Conservation (phyloP, 1,140 invertebrate species). For the Orius insidiosus region DNA sequence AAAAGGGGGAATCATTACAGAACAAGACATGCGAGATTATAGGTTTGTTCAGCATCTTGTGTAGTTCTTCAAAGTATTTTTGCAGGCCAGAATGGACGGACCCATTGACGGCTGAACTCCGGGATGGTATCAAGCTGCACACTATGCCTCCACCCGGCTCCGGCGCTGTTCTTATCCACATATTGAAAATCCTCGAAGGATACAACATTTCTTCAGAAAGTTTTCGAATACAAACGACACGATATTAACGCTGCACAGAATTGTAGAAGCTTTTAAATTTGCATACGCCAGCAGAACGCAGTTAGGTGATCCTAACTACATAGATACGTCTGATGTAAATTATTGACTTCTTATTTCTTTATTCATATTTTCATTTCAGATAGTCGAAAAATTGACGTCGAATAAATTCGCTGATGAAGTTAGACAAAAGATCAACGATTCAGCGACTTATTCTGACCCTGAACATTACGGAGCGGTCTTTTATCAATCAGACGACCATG, state of each 20-base stretch:
- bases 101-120: conserved; percentile 36
- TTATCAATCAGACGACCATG: conserved; percentile 45
- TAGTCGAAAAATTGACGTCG: conserved; percentile 35
- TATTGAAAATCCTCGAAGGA: conserved; percentile 63
- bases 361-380: conserved; percentile 26
- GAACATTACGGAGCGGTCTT: conserved; percentile 37
- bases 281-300: conserved; percentile 70
- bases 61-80: conserved; percentile 16
- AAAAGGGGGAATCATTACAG: conserved; percentile 51
- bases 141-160: conserved; percentile 60
- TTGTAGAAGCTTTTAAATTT: conserved; percentile 83
- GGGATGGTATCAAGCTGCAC: conserved; percentile 43
- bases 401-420: conserved; percentile 31
- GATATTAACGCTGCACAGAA: conserved; percentile 62
- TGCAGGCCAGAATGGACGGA: conserved; percentile 46
- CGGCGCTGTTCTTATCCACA: conserved; percentile 59
- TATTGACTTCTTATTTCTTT: background rate
- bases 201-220: conserved; percentile 37
- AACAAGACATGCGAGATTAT: conserved; percentile 56
- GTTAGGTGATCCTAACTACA: conserved; percentile 69
- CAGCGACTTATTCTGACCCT: conserved; percentile 31
- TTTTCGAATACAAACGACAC: conserved; percentile 32
- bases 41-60: conserved; percentile 29
- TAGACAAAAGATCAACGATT: conserved; percentile 42
- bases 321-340: conserved; percentile 41